Evolutionary conservation across 2,797 vertebrate species (phyloP).

Genomic region (Apogon hyalosoma): DNA sequence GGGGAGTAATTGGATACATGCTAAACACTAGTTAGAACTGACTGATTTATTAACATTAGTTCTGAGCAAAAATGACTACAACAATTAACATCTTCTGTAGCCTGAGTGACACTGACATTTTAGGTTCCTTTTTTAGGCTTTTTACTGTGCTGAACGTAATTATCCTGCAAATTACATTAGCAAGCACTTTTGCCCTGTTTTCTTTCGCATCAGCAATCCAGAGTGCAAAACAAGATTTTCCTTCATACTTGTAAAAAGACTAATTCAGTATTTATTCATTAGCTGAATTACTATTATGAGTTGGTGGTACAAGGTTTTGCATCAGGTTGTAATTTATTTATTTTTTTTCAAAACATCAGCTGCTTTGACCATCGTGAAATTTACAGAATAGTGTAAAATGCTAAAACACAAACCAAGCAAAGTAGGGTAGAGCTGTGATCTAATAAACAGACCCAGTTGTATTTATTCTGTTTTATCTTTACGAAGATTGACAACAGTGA

Average conservation of each 20-base stretch:
- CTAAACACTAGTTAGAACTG: too few species aligned
- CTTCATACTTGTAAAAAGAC: background rate
- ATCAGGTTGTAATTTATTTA: too few species aligned
- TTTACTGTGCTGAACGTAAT: slow-evolving; percentile 2
- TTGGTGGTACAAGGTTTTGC: too few species aligned
- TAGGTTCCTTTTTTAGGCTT: background rate
- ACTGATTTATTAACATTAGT: background rate
- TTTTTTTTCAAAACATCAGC: slow-evolving; percentile 1
- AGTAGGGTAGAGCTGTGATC: background rate
- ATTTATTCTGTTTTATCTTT: background rate
- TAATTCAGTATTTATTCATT: too few species aligned
- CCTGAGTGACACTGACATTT: slow-evolving; percentile 7
- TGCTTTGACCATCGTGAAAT: background rate
- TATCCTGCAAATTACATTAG: slow-evolving; percentile 11
- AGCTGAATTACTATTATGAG: too few species aligned
- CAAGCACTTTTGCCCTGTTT: slow-evolving; percentile 11
- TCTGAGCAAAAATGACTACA: background rate
- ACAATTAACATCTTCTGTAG: slow-evolving; percentile 11
- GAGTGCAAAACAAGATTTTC: background rate
- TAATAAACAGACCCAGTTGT: background rate
- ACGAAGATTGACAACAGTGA: too few species aligned
- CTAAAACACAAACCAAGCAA: background rate
- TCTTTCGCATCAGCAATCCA: background rate
- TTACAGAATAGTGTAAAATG: background rate
- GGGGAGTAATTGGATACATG: background rate